Conservation (phyloP, 2,113 vertebrate genomes). For the Entelurus aequoreus region DNA sequence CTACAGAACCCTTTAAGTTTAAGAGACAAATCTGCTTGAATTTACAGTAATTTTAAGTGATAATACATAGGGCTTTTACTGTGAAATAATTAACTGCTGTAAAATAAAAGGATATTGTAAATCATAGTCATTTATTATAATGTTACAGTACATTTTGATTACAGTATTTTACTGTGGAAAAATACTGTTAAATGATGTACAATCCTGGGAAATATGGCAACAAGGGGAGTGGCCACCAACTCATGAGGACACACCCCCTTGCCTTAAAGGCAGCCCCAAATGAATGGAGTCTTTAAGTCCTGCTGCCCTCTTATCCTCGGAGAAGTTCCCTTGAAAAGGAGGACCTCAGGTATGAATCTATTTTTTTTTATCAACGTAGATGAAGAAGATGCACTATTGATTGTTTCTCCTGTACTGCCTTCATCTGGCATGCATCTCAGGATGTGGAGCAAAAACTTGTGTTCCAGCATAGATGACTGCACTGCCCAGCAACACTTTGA, state of each 20-base stretch:
- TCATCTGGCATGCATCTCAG: constrained; percentile 43
- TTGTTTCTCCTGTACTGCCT: neutral
- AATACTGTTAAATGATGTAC: no score
- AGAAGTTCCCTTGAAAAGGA: constrained; percentile 39
- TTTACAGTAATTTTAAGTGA: no score
- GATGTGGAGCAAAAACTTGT: constrained; percentile 50
- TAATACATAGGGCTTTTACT: no score
- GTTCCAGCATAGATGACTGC: constrained; percentile 31
- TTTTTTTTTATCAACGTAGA: neutral
- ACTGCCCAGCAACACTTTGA: constrained; percentile 50
- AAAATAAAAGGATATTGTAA: no score
- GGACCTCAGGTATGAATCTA: neutral
- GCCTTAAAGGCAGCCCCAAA: neutral
- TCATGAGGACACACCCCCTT: constrained; percentile 48
- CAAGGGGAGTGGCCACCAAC: constrained; percentile 14
- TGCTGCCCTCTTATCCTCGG: constrained; percentile 16
- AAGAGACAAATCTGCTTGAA: neutral
- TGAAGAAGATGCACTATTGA: neutral
- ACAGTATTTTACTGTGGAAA: no score
- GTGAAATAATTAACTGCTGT: no score
- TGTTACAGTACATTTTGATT: no score
- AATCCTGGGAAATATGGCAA: neutral
- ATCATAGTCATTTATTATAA: no score
- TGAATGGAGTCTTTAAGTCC: neutral
- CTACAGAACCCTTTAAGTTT: no score